Evolutionary conservation across 2,888 invertebrate species (phyloP), one percentile per base, ranked within the genome.

Genomic region (Drosophila prolongata): DNA sequence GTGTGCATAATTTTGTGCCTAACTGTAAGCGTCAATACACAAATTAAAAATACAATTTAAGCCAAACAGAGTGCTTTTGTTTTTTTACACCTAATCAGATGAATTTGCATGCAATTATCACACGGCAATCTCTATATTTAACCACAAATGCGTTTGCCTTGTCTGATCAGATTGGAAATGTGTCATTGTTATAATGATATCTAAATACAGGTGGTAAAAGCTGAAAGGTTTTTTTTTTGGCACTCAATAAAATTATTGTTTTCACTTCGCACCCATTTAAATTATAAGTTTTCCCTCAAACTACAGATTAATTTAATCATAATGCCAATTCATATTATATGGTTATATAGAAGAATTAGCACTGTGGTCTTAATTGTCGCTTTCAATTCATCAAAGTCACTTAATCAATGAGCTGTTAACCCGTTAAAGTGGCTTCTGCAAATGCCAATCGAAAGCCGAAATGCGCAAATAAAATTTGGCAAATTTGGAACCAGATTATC

Each of bases 61-160:
- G 38, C 13, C 40, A 62, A 58, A 27, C 46, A 46, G 46, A 60
- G 49, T 27, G 37, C 34, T 42, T 54, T 19, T 58, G 42, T 67
- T 13, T 55, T 53, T 65, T 71, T 50, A 43, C 55, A 57, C 55
- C 35, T 46, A 43, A 65, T 52, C 37, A 62, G 57, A 56, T 46
- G 47, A 58, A 67, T 69, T 78, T 78, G 54, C 75, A 53, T 62
- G 52, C 71, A 81, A 77, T 87, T 81, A 81, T 64, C 70, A 71
- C 43, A 47, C 54, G 30, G 24, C 47, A 76, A 55, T 60, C 30
- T 27, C 53, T 53, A 57, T 53, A 47, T 64, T 70, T 47, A 65
- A 14, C 6, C n/a, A 1, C 43, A 57, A 69, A 42, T 67, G 24
- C 37, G 16, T 65, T 47, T 61, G 64, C 78, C 76, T 77, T 55